Evolutionary conservation across 2,113 vertebrate genomes (phyloP).

Genomic region (Myotis yumanensis): DNA sequence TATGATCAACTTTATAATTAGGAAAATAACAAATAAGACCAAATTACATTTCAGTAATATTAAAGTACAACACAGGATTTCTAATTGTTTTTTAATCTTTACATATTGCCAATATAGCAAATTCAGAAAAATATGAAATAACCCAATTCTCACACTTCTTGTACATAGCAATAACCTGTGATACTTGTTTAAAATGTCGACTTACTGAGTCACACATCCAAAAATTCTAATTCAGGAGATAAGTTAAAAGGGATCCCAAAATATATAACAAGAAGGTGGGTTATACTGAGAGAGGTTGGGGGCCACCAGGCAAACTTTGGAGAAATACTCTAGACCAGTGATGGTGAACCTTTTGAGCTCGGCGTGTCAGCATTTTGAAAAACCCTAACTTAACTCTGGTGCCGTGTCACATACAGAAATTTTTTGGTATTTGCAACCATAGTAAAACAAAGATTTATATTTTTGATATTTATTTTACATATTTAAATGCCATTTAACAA

Average conservation of each 20-base stretch:
- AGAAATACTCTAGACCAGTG: background rate
- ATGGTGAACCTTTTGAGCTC: too few species aligned
- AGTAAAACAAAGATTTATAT: too few species aligned
- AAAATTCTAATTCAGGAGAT: background rate
- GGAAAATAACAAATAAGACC: background rate
- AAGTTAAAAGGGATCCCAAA: background rate
- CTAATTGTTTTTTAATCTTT: background rate
- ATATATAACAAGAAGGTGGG: background rate
- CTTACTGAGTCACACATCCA: background rate
- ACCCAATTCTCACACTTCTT: background rate
- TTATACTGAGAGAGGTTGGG: background rate
- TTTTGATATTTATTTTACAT: too few species aligned
- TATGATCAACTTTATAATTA: background rate
- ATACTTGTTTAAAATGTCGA: background rate
- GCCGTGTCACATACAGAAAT: too few species aligned
- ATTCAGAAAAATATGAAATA: slow-evolving; percentile 1
- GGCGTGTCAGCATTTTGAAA: too few species aligned
- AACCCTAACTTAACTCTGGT: too few species aligned
- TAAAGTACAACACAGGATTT: slow-evolving; percentile 19
- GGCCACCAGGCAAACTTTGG: background rate
- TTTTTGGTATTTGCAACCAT: too few species aligned
- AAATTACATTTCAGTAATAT: background rate
- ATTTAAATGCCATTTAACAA: too few species aligned
- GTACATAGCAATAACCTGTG: background rate
- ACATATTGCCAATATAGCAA: background rate